A percentile compares a stretch with the other conserved stretches of the same genome.
phyloP scores from a whole-genome alignment of 2,797 vertebrate species.

The Anguilla marmorata region DNA sequence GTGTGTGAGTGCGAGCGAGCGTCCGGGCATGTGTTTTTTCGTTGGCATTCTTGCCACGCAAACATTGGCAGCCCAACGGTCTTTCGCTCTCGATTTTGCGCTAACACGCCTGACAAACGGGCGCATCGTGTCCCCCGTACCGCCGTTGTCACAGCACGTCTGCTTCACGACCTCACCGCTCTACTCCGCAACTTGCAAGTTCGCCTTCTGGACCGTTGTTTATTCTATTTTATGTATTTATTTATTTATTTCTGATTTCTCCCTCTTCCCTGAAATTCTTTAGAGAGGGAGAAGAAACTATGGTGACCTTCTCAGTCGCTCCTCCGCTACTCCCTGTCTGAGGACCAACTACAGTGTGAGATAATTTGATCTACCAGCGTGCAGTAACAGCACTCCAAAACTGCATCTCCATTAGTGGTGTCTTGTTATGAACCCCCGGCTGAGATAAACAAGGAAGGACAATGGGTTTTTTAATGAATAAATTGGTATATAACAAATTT shows the following conservation, averaged over 20 bases:
- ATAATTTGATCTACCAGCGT: constrained; percentile 49
- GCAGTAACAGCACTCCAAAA: constrained; percentile 30
- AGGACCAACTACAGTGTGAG: constrained; percentile 37
- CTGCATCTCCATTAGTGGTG: constrained; percentile 41
- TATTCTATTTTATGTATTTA: neutral
- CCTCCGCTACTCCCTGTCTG: constrained; percentile 9
- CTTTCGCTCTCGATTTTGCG: neutral
- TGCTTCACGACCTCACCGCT: neutral
- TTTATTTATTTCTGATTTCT: neutral
- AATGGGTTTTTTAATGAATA: constrained; percentile 41
- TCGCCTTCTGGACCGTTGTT: neutral
- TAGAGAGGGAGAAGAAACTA: neutral
- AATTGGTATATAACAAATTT: constrained; percentile 35
- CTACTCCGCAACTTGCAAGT: neutral
- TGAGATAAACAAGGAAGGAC: constrained; percentile 41
- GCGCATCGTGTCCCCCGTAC: neutral
- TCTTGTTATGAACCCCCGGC: constrained; percentile 32
- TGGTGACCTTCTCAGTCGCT: neutral
- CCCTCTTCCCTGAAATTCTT: neutral
- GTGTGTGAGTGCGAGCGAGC: neutral
- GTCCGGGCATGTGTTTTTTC: constrained; percentile 8
- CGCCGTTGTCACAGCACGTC: neutral
- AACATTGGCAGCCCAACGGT: too few relatives aligned
- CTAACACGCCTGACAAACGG: neutral
- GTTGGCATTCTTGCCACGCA: neutral